Percentiles rank a stretch among this genome's conserved stretches.
phyloP scores from a whole-genome alignment of 2,797 vertebrate genomes.

The Chaetodon trifasciatus region DNA sequence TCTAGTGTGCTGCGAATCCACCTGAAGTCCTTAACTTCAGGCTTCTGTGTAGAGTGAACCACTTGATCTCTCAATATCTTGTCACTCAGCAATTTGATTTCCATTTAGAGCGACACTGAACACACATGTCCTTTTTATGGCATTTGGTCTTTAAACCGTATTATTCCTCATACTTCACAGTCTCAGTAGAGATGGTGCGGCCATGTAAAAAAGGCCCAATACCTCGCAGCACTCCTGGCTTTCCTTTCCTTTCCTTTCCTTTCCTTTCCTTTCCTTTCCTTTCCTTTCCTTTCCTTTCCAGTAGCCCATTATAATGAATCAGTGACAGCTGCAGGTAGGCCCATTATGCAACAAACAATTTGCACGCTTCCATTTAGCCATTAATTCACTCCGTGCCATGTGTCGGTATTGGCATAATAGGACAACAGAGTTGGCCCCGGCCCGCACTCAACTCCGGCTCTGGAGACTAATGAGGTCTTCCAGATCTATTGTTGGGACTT shows the following conservation, averaged over 20 bases:
- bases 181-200: neutral
- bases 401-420: constrained; percentile 70
- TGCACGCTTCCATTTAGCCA: constrained; percentile 67
- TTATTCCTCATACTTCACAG: constrained; percentile 28
- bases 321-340: constrained; percentile 66
- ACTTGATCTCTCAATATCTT: constrained; percentile 36
- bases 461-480: constrained; percentile 81
- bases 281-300: constrained; percentile 24
- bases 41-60: constrained; percentile 1
- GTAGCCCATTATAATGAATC: constrained; percentile 55
- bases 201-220: constrained; percentile 36
- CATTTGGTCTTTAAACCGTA: constrained; percentile 41
- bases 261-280: neutral
- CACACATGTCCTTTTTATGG: constrained; percentile 24
- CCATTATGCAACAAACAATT: constrained; percentile 74
- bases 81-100: constrained; percentile 44
- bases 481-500: constrained; percentile 76
- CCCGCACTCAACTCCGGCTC: constrained; percentile 65
- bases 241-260: too few species aligned
- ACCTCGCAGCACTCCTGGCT: constrained; percentile 26
- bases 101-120: constrained; percentile 30
- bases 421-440: constrained; percentile 57
- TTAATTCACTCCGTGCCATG: constrained; percentile 72
- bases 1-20: constrained; percentile 37
- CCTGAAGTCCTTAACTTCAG: constrained; percentile 20